Base-by-base conservation (phyloP, 2,888 invertebrate genomes). In the Linnaemya tessellans region DNA sequence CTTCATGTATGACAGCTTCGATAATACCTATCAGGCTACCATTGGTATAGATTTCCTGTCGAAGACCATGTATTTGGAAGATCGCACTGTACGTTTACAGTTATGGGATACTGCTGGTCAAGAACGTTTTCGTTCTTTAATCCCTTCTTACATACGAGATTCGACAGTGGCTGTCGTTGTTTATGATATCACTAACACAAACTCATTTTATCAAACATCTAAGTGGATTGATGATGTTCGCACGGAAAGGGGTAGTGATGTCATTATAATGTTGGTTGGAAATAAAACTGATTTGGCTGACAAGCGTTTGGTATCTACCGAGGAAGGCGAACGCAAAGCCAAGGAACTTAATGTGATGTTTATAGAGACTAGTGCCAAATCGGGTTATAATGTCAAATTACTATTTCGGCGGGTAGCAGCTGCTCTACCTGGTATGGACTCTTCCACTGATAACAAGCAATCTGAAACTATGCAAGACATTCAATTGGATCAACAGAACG, bases 1-100 rank as follows among this genome's bases (percentile, higher is more conserved):
- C 93, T 99, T 99, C 94, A 99, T 99, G 99, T 99, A 99, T 94
- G 99, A 99, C 95, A 99, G 99, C 94, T 99, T 99, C 94, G 99
- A 99, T 95, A 99, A 99, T 94, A 99, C 99, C 91, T 99, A 99
- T 94, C 99, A 99, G 96, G 99, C 99, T 89, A 99, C 99, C 88
- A 99, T 99, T 93, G 99, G 99, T 90, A 99, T 99, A 93, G 99
- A 99, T 94, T 99, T 99, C 94, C 95, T 99, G 92, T 99, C 99
- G 89, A 99, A 99, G 95, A 99, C 99, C 30, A 99, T 99, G 99
- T 99, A 99, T 94, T 94, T 99, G 91, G 99, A 99, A 94, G 99
- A 99, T 93, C 96, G 99, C 93, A 99, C 99, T 86, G 98, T 99
- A 88, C 94, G 99, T 91, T 94, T 99, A 90, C 99, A 99, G 93